Conservation (phyloP, 2,888 invertebrate species). For the Pediacus dermestoides region DNA sequence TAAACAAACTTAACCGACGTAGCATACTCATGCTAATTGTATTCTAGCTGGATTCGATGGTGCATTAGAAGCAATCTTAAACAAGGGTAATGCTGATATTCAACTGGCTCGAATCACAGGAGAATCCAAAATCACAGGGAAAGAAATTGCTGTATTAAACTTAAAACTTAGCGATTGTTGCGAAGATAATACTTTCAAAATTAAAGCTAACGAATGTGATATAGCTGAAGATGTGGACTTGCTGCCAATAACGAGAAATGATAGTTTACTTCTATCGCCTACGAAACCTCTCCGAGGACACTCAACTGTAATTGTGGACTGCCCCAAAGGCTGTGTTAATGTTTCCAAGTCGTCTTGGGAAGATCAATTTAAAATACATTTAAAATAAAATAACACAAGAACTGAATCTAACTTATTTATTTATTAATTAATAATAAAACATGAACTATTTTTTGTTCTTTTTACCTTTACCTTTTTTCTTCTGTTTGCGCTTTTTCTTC, state of each 20-base stretch:
- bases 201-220: constrained; percentile 23
- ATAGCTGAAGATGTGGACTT: constrained; percentile 25
- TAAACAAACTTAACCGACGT: not conserved
- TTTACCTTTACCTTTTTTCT: constrained; percentile 46
- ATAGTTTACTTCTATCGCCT: constrained; percentile 24
- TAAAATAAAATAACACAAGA: constrained; percentile 18
- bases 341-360: constrained; percentile 35
- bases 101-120: constrained; percentile 41
- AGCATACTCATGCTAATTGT: not conserved
- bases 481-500: constrained; percentile 57
- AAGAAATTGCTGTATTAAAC: constrained; percentile 35
- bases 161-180: constrained; percentile 40
- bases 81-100: constrained; percentile 40
- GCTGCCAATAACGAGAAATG: constrained; percentile 16
- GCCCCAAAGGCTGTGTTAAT: constrained; percentile 29
- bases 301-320: constrained; percentile 24
- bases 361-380: constrained; percentile 37
- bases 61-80: constrained; percentile 35
- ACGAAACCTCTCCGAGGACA: constrained; percentile 18
- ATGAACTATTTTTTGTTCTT: constrained; percentile 2
- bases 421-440: constrained; percentile 3
- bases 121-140: constrained; percentile 37
- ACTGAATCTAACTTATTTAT: constrained; percentile 2
- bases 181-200: constrained; percentile 34
- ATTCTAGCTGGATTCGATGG: constrained; percentile 48